These are phyloP conservation scores for Trinorchestia longiramus DNA, from an alignment of 1,140 invertebrate genomes.

Conservation along the genomic window DNA sequence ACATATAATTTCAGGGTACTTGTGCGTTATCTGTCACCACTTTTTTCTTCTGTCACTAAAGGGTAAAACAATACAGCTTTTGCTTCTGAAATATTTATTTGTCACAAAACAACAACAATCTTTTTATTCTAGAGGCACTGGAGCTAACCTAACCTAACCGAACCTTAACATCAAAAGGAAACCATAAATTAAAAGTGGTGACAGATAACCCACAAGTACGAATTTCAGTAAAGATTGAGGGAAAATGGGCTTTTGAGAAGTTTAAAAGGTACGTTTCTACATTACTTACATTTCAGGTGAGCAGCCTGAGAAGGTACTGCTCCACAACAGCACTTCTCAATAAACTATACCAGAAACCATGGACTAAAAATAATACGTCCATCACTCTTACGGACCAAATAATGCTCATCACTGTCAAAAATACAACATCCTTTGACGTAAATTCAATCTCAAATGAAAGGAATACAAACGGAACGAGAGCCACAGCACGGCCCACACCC, in stretches of 20 bases:
- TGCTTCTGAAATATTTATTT: too few species aligned
- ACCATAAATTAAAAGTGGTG: too few species aligned
- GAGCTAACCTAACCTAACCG: too few species aligned
- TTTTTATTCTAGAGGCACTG: too few species aligned
- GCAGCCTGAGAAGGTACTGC: background rate
- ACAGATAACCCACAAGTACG: background rate
- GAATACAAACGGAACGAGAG: constrained; percentile 52
- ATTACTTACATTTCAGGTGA: constrained; percentile 15
- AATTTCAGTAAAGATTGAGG: background rate
- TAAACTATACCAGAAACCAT: constrained; percentile 6
- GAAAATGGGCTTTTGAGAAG: background rate
- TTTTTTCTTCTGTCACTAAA: too few species aligned
- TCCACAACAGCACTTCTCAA: background rate
- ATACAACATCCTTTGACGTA: background rate
- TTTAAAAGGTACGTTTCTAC: background rate
- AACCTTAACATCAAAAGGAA: too few species aligned
- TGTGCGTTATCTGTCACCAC: too few species aligned
- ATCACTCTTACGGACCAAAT: background rate
- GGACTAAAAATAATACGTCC: background rate
- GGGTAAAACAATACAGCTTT: too few species aligned
- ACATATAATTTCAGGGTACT: too few species aligned
- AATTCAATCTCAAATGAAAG: constrained; percentile 27
- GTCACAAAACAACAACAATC: too few species aligned
- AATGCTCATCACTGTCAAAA: constrained; percentile 41
- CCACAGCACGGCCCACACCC: constrained; percentile 43